Percentiles rank a stretch among this genome's conserved stretches.
phyloP scores from a whole-genome alignment of 2,797 vertebrate genomes.

The Selene dorsalis region DNA sequence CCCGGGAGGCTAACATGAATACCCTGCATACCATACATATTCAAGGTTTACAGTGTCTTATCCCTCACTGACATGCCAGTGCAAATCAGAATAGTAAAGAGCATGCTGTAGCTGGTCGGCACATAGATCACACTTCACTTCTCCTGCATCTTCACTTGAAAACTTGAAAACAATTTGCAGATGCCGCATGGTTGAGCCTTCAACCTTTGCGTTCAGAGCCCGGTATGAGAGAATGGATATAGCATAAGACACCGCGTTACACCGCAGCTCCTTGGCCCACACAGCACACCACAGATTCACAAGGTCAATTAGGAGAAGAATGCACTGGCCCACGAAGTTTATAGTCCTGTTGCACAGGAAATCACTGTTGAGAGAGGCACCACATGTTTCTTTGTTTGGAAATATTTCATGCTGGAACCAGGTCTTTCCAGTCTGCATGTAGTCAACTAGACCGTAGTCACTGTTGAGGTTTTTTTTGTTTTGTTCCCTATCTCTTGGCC shows the following conservation, averaged over 20 bases:
- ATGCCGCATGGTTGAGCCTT: neutral
- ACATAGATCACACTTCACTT: no score
- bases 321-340: conserved; percentile 42
- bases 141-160: neutral
- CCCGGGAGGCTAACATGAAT: conserved; percentile 36
- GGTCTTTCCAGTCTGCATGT: conserved; percentile 53
- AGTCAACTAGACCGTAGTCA: conserved; percentile 57
- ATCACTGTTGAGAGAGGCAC: conserved; percentile 61
- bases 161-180: neutral
- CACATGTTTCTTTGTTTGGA: conserved; percentile 55
- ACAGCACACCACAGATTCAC: conserved; percentile 30
- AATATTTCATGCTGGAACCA: conserved; percentile 58
- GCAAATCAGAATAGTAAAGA: conserved; percentile 41
- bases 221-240: conserved; percentile 6
- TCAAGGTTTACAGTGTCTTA: conserved; percentile 38
- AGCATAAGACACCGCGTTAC: neutral
- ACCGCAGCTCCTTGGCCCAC: conserved; percentile 26
- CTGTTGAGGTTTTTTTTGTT: conserved; percentile 33
- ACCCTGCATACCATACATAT: conserved; percentile 58
- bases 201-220: conserved; percentile 1
- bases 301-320: conserved; percentile 43
- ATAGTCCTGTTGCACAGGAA: conserved; percentile 64
- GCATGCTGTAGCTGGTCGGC: neutral
- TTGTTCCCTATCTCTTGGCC: conserved; percentile 27
- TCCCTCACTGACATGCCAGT: conserved; percentile 42